These are phyloP conservation scores for Umimayanthus chanpuru DNA, from an alignment of 92 coral and sea anemone genomes.

Conservation along the genomic window DNA sequence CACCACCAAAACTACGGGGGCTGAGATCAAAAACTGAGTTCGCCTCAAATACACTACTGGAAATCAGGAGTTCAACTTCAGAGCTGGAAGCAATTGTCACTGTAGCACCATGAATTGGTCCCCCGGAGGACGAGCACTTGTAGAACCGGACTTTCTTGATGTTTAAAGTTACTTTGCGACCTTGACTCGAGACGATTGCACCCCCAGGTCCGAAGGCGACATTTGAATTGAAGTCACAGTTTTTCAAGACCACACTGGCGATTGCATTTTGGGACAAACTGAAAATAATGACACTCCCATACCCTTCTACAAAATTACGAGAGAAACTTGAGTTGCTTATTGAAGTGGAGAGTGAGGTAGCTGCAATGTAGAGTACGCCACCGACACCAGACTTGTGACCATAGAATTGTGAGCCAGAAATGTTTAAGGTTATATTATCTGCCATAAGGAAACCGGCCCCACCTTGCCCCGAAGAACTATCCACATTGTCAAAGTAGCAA, in stretches of 20 bases:
- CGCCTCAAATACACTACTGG: background rate
- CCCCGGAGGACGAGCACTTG: slow-evolving; percentile 19
- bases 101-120: background rate
- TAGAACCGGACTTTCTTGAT: slow-evolving; percentile 27
- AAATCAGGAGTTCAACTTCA: slow-evolving; percentile 13
- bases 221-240: slow-evolving; percentile 25
- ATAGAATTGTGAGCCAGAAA: slow-evolving; percentile 19
- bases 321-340: slow-evolving; percentile 40
- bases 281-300: slow-evolving; percentile 32
- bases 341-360: background rate
- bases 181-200: background rate
- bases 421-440: background rate
- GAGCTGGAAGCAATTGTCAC: slow-evolving; percentile 1
- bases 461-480: slow-evolving; percentile 17
- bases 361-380: slow-evolving; percentile 23
- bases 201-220: slow-evolving; percentile 40
- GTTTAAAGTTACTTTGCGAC: background rate
- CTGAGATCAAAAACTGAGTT: background rate
- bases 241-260: slow-evolving; percentile 11
- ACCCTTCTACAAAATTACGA: background rate
- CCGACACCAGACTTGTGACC: slow-evolving; percentile 10
- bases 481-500: slow-evolving; percentile 15
- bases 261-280: background rate
- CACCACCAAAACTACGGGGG: slow-evolving; percentile 9
- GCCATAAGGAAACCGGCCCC: slow-evolving; percentile 32